Conservation (phyloP, 2,113 vertebrate genomes). For the Sylvia atricapilla region DNA sequence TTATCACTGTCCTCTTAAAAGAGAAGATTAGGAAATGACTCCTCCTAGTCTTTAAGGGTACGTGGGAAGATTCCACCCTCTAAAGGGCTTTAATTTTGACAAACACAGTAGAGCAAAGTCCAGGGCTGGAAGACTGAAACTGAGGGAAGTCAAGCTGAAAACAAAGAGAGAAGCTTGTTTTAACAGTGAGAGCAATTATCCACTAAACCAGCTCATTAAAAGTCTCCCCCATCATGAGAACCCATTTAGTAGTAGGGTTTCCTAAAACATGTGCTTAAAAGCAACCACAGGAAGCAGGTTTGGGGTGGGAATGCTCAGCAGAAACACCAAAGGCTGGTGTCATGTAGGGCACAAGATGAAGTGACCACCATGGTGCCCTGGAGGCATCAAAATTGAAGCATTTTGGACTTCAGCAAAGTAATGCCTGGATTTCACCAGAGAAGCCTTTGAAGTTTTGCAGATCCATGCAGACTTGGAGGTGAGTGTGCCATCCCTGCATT, state of each 20-base stretch:
- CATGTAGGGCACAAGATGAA: background rate
- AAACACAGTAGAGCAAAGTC: background rate
- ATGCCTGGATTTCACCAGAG: background rate
- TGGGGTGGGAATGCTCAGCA: background rate
- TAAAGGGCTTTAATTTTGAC: background rate
- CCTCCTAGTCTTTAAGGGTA: background rate
- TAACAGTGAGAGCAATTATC: background rate
- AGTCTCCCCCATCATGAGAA: background rate
- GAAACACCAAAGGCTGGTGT: background rate
- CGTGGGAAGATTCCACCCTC: background rate
- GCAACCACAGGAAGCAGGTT: background rate
- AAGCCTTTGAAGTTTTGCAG: background rate
- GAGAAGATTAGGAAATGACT: background rate
- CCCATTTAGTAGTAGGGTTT: background rate
- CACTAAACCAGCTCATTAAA: background rate
- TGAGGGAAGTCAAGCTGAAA: background rate
- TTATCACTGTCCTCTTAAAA: background rate
- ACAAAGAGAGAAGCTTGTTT: background rate
- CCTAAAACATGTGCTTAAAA: background rate
- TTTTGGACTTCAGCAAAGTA: background rate
- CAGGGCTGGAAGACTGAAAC: background rate
- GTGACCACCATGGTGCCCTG: background rate
- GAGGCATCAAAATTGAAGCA: background rate
- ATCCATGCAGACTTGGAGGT: background rate
- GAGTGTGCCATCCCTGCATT: rapidly evolving